Evolutionary conservation across 2,888 invertebrate species (phyloP), one percentile per base, ranked within the genome.

Genomic region (Acanthosepion esculentum): DNA sequence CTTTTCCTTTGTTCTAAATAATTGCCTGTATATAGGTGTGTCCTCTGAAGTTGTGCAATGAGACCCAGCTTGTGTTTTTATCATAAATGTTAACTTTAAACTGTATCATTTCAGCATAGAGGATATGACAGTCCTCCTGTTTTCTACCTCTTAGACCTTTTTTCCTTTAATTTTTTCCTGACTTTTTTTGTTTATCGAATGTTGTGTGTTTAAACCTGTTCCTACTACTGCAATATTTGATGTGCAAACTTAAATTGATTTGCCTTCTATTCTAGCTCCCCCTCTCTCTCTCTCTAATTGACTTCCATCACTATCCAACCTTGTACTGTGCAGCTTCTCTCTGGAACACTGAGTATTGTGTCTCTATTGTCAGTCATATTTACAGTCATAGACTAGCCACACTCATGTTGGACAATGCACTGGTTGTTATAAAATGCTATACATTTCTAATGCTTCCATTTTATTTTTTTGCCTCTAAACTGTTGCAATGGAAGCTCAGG

Each of bases 41-140:
- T 78, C 78, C n/a, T 78, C 78, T 78, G 78, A 78, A 78, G n/a
- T 78, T 78, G 78, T 78, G 78, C 78, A 33, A 78, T 78, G 78
- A 78, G 78, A 78, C 78, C 78, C 78, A 78, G 78, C 78, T 78
- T n/a, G 78, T 78, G 78, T 78, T 33, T 33, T 78, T 78, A n/a
- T 78, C n/a, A 78, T 78, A 33, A 78, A n/a, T 78, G 78, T 78
- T 78, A 78, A 78, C 78, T 78, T 78, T 33, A 78, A 78, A 78
- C 78, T 78, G 78, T 78, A 78, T 78, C 78, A 78, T 78, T 78
- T 78, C 78, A 78, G 78, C 78, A 78, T 78, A 78, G n/a, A 78
- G 29, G 20, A 78, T 78, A 78, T 78, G n/a, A 78, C n/a, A 78
- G n/a, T 78, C 78, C n/a, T 78, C 78, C 59, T 59, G 59, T 59